Conservation (phyloP, 1,140 invertebrate genomes). For the Aphaenogaster ashmeadi region DNA sequence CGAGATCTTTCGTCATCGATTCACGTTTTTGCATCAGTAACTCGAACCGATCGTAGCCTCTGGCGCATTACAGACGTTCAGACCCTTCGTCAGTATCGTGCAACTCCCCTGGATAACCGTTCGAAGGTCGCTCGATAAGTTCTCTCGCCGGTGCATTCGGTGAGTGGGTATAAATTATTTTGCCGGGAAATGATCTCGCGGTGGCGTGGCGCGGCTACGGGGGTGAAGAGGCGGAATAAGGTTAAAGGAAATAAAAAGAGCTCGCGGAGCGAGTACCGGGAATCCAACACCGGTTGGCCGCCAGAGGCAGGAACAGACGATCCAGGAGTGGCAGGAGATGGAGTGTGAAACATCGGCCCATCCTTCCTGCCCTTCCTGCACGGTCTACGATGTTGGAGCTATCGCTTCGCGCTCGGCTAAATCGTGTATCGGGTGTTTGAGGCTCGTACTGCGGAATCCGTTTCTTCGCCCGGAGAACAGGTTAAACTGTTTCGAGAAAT, state of each 20-base stretch:
- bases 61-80: slow-evolving; percentile 26
- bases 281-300: slow-evolving; percentile 72
- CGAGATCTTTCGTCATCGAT: background rate
- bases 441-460: slow-evolving; percentile 41
- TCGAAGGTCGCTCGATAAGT: slow-evolving; percentile 59
- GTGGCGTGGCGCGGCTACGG: slow-evolving; percentile 38
- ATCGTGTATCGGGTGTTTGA: slow-evolving; percentile 63
- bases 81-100: slow-evolving; percentile 37
- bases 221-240: slow-evolving; percentile 61
- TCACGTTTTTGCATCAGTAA: slow-evolving; percentile 31
- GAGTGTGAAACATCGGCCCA: slow-evolving; percentile 82
- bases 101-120: slow-evolving; percentile 43
- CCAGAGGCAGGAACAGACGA: slow-evolving; percentile 71
- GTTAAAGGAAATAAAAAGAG: slow-evolving; percentile 69
- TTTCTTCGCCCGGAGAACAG: slow-evolving; percentile 28
- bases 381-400: slow-evolving; percentile 69
- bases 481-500: slow-evolving; percentile 53
- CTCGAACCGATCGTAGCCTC: slow-evolving; percentile 39
- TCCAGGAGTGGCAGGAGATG: slow-evolving; percentile 79
- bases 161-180: slow-evolving; percentile 74
- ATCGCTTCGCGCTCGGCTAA: slow-evolving; percentile 67
- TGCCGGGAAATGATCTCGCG: slow-evolving; percentile 72
- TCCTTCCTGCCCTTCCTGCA: slow-evolving; percentile 73
- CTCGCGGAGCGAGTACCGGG: slow-evolving; percentile 65
- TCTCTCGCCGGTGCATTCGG: slow-evolving; percentile 51